Evolutionary conservation across 2,888 invertebrate genomes (phyloP), one percentile per base, ranked within the genome.

Genomic region (Drosophila nigricruria): DNA sequence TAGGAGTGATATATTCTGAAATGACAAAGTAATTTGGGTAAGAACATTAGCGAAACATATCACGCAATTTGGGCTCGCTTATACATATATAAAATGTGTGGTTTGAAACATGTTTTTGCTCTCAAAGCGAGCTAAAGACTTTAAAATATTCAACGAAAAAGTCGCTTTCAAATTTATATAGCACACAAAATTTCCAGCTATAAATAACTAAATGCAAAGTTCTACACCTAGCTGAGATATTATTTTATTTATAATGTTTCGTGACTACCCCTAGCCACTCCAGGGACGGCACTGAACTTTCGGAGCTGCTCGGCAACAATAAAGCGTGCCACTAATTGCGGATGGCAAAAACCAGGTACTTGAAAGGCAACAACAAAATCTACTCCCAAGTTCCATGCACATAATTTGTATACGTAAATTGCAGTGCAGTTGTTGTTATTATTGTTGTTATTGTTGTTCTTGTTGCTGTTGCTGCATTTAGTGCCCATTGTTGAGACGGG

Each of bases 1-100:
- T 82, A 96, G 90, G 88, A 96, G 95, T 77, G 96, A 96, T 92
- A 96, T 95, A 93, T 96, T 96, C 96, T 96, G 95, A 32, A 95
- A 95, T 18, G 23, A 25, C 30, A 66, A 27, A 64, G 34, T 60
- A 58, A 23, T 47, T n/a, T 53, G 23, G 0, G n/a, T 45, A 5
- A 38, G 59, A 32, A 23, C 49, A 65, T 61, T 58, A 57, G 59
- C 16, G 56, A 61, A 42, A 54, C 53, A 68, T 52, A 66, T 62
- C 56, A 77, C 53, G 73, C 79, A 67, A 42, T 59, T 74, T 42
- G 61, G 25, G 38, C 65, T 57, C 43, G 56, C 54, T 71, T 42
- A 56, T 2, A 47, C 9, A 25, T 1, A 27, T 27, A n/a, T 18
- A 30, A 50, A 50, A 59, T 25, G 43, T 14, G 1, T 30, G 52